Conservation (phyloP, 1,140 invertebrate genomes). For the Drosophila simulans region DNA sequence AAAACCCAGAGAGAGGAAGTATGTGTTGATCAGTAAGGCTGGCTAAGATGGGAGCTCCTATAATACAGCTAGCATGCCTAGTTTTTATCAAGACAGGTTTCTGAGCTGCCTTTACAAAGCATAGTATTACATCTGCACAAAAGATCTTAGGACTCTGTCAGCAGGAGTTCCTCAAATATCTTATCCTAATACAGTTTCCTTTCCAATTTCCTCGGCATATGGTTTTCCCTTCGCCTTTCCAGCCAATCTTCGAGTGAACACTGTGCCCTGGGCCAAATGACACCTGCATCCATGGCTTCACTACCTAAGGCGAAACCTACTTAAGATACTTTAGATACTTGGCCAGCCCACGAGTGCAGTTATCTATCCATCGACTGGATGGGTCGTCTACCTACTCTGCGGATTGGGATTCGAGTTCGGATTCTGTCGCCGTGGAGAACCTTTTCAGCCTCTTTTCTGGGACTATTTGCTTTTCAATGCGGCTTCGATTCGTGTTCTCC, state of each 20-base stretch:
- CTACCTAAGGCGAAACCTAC: conserved; percentile 47
- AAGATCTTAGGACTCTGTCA: conserved; percentile 27
- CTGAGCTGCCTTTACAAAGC: background rate
- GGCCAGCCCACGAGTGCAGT: conserved; percentile 44
- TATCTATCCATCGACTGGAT: conserved; percentile 38
- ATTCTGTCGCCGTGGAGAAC: conserved; percentile 37
- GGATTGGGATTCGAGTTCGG: background rate
- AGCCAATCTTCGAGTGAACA: conserved; percentile 30
- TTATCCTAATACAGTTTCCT: conserved; percentile 30
- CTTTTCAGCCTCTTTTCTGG: conserved; percentile 57
- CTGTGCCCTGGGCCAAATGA: conserved; percentile 24
- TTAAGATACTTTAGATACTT: conserved; percentile 50
- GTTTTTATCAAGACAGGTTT: background rate
- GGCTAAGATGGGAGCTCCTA: background rate
- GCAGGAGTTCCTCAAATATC: conserved; percentile 30
- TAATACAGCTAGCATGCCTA: background rate
- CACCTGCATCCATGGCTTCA: conserved; percentile 53
- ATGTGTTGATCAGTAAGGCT: conserved; percentile 10
- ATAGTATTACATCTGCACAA: conserved; percentile 13
- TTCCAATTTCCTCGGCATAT: conserved; percentile 33
- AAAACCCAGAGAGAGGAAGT: conserved; percentile 5
- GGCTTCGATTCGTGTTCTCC: conserved; percentile 49
- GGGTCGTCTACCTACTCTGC: conserved; percentile 38
- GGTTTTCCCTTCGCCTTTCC: background rate
- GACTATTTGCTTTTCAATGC: conserved; percentile 79